Percentiles rank a stretch among this genome's conserved stretches.
Conservation (phyloP, 2,113 vertebrate genomes). For the Siniperca knerii region DNA sequence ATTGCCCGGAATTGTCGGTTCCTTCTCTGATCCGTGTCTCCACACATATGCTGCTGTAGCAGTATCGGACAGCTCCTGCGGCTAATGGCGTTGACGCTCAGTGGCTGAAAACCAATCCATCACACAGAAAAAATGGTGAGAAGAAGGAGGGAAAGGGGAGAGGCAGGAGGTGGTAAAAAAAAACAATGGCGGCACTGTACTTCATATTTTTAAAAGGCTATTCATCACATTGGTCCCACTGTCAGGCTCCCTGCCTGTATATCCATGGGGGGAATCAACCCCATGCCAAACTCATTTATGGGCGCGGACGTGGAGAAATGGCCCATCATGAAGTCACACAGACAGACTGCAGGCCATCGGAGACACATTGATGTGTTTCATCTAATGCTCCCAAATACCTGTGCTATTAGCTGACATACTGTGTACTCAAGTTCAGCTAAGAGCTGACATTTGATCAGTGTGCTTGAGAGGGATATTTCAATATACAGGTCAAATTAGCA, state of each 20-base stretch:
- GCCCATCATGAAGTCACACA: constrained; percentile 70
- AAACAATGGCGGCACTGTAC: constrained; percentile 73
- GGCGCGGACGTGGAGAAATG: constrained; percentile 70
- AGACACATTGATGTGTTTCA: constrained; percentile 10
- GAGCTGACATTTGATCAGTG: not conserved
- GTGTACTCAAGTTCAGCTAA: not conserved
- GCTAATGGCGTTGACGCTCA: constrained; percentile 81
- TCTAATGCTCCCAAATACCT: not conserved
- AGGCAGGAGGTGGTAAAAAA: constrained; percentile 58
- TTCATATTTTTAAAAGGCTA: constrained; percentile 84
- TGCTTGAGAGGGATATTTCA: not conserved
- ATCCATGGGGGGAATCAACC: constrained; percentile 77
- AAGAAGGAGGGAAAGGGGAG: constrained; percentile 13
- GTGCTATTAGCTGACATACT: not conserved
- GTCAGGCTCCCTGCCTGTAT: constrained; percentile 78
- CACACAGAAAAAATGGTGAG: constrained; percentile 62
- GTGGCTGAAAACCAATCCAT: constrained; percentile 81
- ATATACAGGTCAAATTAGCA: not conserved
- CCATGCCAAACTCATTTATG: constrained; percentile 78
- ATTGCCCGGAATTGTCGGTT: constrained; percentile 66
- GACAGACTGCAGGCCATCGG: constrained; percentile 35
- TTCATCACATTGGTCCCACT: constrained; percentile 82
- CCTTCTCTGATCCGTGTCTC: constrained; percentile 68
- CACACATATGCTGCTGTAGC: constrained; percentile 51
- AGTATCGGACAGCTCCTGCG: constrained; percentile 62